These are phyloP conservation scores for Melinaea marsaeus DNA, from an alignment of 2,888 invertebrate species.

Conservation along the genomic window DNA sequence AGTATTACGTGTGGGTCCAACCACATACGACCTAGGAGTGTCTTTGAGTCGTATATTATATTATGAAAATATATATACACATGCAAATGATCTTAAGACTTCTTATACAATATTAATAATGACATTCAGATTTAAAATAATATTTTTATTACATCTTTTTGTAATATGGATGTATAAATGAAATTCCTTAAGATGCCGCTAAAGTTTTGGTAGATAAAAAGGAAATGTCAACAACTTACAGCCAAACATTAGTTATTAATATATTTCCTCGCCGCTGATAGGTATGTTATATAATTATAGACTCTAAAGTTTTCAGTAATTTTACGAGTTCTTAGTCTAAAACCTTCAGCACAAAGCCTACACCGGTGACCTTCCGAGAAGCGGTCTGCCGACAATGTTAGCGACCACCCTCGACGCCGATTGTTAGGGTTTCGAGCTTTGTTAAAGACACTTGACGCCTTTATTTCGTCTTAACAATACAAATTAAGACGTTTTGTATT, in stretches of 20 bases:
- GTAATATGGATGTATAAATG: too few relatives aligned
- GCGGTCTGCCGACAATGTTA: slow-evolving; percentile 50
- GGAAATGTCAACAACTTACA: too few relatives aligned
- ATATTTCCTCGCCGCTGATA: slow-evolving; percentile 48
- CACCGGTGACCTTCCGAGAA: slow-evolving; percentile 69
- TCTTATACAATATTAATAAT: too few relatives aligned
- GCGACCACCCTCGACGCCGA: slow-evolving; percentile 65
- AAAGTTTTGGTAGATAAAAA: too few relatives aligned
- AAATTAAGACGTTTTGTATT: slow-evolving; percentile 37
- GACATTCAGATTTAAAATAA: too few relatives aligned
- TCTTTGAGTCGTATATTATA: background rate
- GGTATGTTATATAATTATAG: slow-evolving; percentile 53
- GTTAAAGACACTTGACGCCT: slow-evolving; percentile 41
- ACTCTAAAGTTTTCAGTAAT: slow-evolving; percentile 40
- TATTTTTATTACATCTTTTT: too few relatives aligned
- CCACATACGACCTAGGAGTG: background rate
- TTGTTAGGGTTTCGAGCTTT: slow-evolving; percentile 56
- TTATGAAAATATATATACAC: background rate
- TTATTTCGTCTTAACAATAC: slow-evolving; percentile 39
- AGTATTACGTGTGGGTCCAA: slow-evolving; percentile 15
- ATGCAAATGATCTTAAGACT: too few relatives aligned
- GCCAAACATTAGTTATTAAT: slow-evolving; percentile 36
- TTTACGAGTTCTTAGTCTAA: slow-evolving; percentile 61
- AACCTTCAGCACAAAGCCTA: slow-evolving; percentile 49
- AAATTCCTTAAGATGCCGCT: too few relatives aligned